Evolutionary conservation across 2,797 vertebrate genomes (phyloP).

Genomic region (Xiphorhynchus erythropygius): DNA sequence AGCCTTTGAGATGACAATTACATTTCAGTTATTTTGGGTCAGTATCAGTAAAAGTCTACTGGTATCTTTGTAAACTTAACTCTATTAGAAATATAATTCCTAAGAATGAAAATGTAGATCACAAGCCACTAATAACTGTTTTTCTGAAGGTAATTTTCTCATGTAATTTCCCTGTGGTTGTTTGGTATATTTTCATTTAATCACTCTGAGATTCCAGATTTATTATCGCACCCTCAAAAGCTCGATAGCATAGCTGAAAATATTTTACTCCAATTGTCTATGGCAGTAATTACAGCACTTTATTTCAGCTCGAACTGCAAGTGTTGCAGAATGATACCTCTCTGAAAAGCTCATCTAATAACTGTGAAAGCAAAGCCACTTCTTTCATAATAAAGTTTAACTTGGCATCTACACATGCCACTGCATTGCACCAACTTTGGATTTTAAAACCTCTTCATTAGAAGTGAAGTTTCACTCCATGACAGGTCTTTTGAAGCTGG

Average conservation of each 20-base stretch:
- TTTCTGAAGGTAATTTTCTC: not conserved
- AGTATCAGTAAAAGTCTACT: not conserved
- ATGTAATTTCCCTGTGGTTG: not conserved
- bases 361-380: not conserved
- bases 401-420: not conserved
- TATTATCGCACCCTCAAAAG: not conserved
- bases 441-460: not conserved
- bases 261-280: not conserved
- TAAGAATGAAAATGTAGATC: not conserved
- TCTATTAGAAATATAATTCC: not conserved
- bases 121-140: not conserved
- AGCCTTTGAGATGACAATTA: not conserved
- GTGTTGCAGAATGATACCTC: not conserved
- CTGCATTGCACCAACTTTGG: slow-evolving; percentile 7
- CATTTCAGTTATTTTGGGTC: not conserved
- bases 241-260: not conserved
- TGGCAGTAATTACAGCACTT: slow-evolving; percentile 8
- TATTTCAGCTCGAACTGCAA: not conserved
- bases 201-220: not conserved
- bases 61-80: not conserved
- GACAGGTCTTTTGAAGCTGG: not conserved
- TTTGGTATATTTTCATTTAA: not conserved
- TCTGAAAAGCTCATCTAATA: not conserved
- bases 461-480: not conserved
- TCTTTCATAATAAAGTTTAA: not conserved